Percentiles rank a stretch among this genome's conserved stretches.
phyloP scores from a whole-genome alignment of 2,113 vertebrate species.

The Proteles cristata region DNA sequence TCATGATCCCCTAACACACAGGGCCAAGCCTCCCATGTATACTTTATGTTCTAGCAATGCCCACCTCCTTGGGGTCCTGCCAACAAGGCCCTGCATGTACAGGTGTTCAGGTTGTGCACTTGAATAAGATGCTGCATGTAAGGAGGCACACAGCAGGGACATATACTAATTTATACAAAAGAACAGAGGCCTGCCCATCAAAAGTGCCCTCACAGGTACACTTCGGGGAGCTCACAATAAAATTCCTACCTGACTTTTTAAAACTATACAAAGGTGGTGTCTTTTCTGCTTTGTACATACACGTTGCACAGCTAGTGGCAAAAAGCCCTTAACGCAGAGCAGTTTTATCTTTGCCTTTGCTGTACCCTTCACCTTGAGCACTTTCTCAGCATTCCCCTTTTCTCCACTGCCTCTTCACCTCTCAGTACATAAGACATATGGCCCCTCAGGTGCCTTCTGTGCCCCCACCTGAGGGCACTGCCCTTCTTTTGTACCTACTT shows the following conservation, averaged over 20 bases:
- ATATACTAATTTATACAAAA: neutral
- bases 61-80: neutral
- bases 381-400: neutral
- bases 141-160: neutral
- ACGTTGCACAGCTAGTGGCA: neutral
- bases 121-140: neutral
- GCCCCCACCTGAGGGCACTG: accelerated
- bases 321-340: neutral
- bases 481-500: neutral
- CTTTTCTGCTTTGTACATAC: neutral
- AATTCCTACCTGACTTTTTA: neutral
- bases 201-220: neutral
- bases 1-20: neutral
- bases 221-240: neutral
- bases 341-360: neutral
- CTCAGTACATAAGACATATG: neutral
- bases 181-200: neutral
- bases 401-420: neutral
- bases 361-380: neutral
- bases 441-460: neutral
- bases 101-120: neutral
- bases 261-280: neutral
- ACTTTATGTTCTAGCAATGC: neutral
- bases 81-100: neutral
- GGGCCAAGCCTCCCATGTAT: neutral